These are phyloP conservation scores for Boulengeromyrus knoepffleri DNA, from an alignment of 2,113 vertebrate genomes.

Conservation along the genomic window DNA sequence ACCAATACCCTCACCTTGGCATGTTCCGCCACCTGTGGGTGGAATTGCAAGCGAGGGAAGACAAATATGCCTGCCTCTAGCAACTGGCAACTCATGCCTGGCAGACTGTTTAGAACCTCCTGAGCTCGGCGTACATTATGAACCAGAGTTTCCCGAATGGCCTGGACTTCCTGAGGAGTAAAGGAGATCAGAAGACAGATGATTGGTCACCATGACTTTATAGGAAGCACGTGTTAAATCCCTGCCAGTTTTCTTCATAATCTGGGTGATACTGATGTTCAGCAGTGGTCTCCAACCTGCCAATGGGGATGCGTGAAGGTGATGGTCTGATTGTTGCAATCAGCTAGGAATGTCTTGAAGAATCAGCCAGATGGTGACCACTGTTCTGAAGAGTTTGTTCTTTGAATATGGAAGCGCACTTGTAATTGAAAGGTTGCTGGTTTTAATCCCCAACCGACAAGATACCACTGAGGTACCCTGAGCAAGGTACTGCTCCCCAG, in stretches of 20 bases:
- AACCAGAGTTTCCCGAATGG: conserved; percentile 30
- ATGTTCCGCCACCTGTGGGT: conserved; percentile 24
- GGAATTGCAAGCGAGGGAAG: conserved; percentile 39
- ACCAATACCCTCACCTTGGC: conserved; percentile 33
- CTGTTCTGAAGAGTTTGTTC: background rate
- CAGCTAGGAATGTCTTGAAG: background rate
- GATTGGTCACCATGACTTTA: background rate
- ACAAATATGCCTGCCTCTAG: conserved; percentile 42
- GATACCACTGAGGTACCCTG: background rate
- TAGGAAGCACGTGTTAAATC: background rate
- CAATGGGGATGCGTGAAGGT: background rate
- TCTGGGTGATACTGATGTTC: background rate
- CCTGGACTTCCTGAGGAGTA: background rate
- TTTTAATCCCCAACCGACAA: background rate
- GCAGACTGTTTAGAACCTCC: conserved; percentile 38
- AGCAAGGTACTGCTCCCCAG: background rate
- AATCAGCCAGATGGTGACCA: background rate
- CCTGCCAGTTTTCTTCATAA: background rate
- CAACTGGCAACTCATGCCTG: conserved; percentile 47
- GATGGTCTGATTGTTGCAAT: background rate
- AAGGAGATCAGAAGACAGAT: background rate
- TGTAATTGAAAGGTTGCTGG: background rate
- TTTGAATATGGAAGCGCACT: background rate
- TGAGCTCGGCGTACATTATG: conserved; percentile 38
- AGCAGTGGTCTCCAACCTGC: background rate